Evolutionary conservation across 2,113 vertebrate species (phyloP).

Genomic region (Petrocephalus zakoni): DNA sequence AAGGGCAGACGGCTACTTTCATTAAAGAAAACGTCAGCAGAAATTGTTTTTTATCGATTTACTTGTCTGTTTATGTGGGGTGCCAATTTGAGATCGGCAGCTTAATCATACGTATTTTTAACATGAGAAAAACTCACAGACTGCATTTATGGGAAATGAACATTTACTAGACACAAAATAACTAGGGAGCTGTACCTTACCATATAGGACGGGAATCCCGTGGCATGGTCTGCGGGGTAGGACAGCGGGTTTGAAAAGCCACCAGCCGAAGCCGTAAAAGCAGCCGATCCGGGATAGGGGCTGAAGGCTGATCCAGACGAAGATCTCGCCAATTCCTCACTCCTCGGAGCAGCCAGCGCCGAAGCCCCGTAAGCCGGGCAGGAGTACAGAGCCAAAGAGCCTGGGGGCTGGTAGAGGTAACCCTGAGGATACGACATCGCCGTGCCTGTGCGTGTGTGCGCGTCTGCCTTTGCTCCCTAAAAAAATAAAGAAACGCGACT

Average conservation of each 20-base stretch:
- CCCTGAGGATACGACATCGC: slow-evolving; percentile 99
- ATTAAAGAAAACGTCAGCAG: neutral
- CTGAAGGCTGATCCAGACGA: slow-evolving; percentile 95
- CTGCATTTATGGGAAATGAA: neutral
- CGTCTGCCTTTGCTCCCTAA: slow-evolving; percentile 44
- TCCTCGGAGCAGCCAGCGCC: slow-evolving; percentile 85
- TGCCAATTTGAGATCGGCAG: neutral
- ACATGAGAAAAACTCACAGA: neutral
- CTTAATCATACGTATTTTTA: neutral
- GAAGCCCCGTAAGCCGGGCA: slow-evolving; percentile 91
- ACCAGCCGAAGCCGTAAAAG: slow-evolving; percentile 84
- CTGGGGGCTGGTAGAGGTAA: slow-evolving; percentile 98
- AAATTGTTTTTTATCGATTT: neutral
- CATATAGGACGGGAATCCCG: slow-evolving; percentile 96
- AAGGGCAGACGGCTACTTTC: neutral
- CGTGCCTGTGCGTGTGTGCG: slow-evolving; percentile 49
- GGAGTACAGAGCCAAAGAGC: slow-evolving; percentile 94
- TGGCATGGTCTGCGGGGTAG: slow-evolving; percentile 80
- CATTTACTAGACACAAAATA: neutral
- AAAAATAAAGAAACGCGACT: slow-evolving; percentile 29
- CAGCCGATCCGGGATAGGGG: slow-evolving; percentile 92
- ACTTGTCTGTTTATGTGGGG: neutral
- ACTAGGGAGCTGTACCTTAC: slow-evolving; percentile 60
- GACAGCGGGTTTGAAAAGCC: slow-evolving; percentile 89
- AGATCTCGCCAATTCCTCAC: slow-evolving; percentile 87